Conservation (phyloP, 1,140 invertebrate species). For the Pteromalus puparum region DNA sequence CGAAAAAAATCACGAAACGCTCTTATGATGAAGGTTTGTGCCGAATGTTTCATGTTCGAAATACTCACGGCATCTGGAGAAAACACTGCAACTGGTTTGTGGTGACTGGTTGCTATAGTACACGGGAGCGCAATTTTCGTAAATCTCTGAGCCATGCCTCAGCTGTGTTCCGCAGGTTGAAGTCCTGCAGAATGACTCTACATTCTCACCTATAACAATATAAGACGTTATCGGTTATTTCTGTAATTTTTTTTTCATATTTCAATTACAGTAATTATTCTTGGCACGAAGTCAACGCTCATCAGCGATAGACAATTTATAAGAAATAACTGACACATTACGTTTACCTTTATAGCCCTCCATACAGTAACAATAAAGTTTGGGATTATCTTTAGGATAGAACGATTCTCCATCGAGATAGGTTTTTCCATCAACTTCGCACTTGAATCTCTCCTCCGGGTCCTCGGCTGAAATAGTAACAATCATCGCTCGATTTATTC, state of each 20-base stretch:
- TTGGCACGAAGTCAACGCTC: no score
- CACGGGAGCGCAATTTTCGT: constrained; percentile 60
- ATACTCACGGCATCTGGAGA: constrained; percentile 64
- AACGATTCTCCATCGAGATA: constrained; percentile 63
- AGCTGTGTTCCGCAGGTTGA: constrained; percentile 55
- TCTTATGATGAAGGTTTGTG: no score
- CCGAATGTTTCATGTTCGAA: neutral
- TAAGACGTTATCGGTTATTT: neutral
- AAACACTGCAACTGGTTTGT: constrained; percentile 51
- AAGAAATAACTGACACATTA: neutral
- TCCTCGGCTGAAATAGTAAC: neutral
- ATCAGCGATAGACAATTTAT: no score
- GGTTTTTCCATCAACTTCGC: constrained; percentile 60
- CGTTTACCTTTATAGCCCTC: constrained; percentile 58
- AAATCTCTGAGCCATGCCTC: constrained; percentile 26
- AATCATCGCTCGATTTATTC: neutral
- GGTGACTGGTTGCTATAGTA: constrained; percentile 56
- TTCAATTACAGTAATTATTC: neutral
- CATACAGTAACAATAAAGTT: constrained; percentile 53
- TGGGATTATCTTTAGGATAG: constrained; percentile 37
- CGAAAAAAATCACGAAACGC: no score
- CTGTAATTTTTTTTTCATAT: no score
- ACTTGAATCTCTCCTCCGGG: constrained; percentile 52
- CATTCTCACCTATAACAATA: neutral
- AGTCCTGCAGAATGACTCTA: constrained; percentile 62